These are phyloP conservation scores for Toxonevra muliebris DNA, from an alignment of 2,888 invertebrate species.

Conservation along the genomic window DNA sequence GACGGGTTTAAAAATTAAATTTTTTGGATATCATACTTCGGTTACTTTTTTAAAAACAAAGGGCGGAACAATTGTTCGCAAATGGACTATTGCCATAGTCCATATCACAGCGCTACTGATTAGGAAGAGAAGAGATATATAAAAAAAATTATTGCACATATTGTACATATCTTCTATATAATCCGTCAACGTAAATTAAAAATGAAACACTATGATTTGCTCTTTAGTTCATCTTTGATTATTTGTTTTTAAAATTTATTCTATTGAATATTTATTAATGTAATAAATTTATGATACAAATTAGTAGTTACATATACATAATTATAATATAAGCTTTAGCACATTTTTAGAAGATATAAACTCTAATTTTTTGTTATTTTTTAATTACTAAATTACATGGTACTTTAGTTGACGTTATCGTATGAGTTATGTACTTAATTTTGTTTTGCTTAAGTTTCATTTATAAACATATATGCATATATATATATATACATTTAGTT, in stretches of 20 bases:
- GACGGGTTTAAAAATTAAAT: too few relatives aligned
- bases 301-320: neutral
- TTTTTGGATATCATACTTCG: too few relatives aligned
- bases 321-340: constrained; percentile 41
- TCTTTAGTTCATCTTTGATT: neutral
- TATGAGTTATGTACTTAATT: neutral
- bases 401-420: neutral
- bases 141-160: too few relatives aligned
- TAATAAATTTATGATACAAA: constrained; percentile 38
- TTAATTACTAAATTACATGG: constrained; percentile 3
- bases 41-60: too few relatives aligned
- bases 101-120: too few relatives aligned
- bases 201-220: neutral
- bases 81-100: too few relatives aligned
- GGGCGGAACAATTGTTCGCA: too few relatives aligned
- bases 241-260: constrained; percentile 1
- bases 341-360: constrained; percentile 35
- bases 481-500: too few relatives aligned
- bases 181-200: neutral
- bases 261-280: constrained; percentile 41
- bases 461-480: too few relatives aligned
- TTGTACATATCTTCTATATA: constrained; percentile 2
- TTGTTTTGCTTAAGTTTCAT: too few relatives aligned
- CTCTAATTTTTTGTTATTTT: constrained; percentile 11
- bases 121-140: neutral